These are phyloP conservation scores for Apamea crenata DNA, from an alignment of 2,888 invertebrate genomes.

Conservation along the genomic window DNA sequence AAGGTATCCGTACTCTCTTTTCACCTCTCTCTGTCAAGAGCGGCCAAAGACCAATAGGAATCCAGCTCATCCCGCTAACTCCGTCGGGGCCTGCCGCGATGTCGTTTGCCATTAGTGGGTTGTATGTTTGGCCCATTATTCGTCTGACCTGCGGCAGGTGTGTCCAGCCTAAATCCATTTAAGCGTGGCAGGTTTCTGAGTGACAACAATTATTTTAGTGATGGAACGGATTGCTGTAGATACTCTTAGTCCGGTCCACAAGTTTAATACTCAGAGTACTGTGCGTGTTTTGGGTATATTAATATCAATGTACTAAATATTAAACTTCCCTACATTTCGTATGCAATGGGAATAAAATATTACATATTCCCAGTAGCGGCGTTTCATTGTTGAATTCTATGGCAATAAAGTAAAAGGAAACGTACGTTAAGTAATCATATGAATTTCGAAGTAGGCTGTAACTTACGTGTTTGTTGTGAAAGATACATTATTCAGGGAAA, in stretches of 20 bases:
- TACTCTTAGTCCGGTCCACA: not conserved
- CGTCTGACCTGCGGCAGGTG: not conserved
- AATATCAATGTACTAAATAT: constrained; percentile 5
- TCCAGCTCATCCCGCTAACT: not conserved
- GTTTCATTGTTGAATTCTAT: constrained; percentile 29
- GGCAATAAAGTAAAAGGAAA: constrained; percentile 44
- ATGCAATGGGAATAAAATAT: constrained; percentile 43
- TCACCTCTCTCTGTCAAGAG: not conserved
- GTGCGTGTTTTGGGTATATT: not conserved
- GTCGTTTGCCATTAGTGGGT: not conserved
- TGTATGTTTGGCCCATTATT: not conserved
- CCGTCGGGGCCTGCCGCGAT: not conserved
- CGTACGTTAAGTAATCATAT: constrained; percentile 27
- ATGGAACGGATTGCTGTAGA: not conserved
- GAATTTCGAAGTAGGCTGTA: constrained; percentile 23
- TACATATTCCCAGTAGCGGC: constrained; percentile 6
- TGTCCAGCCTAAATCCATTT: not conserved
- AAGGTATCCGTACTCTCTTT: not conserved
- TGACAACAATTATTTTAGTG: not conserved
- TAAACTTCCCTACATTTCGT: constrained; percentile 25
- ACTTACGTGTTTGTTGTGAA: constrained; percentile 17
- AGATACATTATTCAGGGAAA: constrained; percentile 1
- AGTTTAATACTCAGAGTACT: not conserved
- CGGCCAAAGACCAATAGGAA: not conserved
- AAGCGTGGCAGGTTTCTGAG: not conserved